These are phyloP conservation scores for Astreopora myriophthalma DNA, from an alignment of 64 coral and sea anemone genomes.

Conservation along the genomic window DNA sequence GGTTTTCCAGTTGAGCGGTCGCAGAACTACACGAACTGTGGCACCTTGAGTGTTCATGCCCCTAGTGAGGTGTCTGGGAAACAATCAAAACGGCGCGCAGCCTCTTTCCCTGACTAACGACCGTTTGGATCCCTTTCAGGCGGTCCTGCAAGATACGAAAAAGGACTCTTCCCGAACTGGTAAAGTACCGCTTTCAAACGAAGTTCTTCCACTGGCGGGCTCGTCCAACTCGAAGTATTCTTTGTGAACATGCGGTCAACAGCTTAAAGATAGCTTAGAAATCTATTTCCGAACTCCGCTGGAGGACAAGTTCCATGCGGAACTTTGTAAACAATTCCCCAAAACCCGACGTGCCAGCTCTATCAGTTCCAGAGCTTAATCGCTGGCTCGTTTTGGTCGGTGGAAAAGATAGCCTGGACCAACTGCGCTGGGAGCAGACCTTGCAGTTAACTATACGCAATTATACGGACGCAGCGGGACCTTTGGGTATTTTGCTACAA, in stretches of 20 bases:
- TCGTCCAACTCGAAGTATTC: not conserved
- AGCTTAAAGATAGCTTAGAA: not conserved
- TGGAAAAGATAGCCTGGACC: not conserved
- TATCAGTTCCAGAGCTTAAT: not conserved
- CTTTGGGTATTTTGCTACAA: not conserved
- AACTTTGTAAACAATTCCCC: constrained; percentile 15
- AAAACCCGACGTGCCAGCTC: not conserved
- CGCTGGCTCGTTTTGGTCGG: not conserved
- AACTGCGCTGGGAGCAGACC: not conserved
- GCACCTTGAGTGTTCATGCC: not conserved
- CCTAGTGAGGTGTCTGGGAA: not conserved
- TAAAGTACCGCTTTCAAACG: not conserved
- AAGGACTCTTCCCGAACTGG: constrained; percentile 2
- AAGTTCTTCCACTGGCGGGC: not conserved
- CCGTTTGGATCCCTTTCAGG: not conserved
- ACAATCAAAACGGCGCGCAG: not conserved
- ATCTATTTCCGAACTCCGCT: not conserved
- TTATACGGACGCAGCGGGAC: not conserved
- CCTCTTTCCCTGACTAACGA: not conserved
- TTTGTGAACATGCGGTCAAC: not conserved
- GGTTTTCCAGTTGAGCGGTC: not conserved
- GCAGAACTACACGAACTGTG: not conserved
- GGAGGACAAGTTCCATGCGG: not conserved
- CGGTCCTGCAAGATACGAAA: not conserved
- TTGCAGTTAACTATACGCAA: not conserved